Conservation (phyloP, 2,888 invertebrate species). For the Malacosoma neustria region DNA sequence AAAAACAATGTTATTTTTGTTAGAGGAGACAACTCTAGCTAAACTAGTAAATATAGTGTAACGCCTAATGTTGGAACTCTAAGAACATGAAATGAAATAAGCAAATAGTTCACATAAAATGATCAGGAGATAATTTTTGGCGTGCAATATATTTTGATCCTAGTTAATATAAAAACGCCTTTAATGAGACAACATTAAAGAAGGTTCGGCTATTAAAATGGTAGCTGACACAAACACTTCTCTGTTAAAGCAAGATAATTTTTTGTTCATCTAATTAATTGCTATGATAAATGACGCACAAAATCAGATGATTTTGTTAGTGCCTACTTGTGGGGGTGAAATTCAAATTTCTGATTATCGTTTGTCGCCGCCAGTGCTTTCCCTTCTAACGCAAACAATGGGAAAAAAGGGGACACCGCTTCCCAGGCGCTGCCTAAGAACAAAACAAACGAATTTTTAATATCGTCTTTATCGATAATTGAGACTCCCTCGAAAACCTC, state of each 20-base stretch:
- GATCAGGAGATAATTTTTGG: too few relatives aligned
- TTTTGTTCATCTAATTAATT: conserved; percentile 59
- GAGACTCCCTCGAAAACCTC: conserved; percentile 71
- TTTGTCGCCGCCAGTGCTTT: conserved; percentile 55
- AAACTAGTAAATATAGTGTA: too few relatives aligned
- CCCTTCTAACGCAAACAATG: conserved; percentile 67
- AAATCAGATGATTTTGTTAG: conserved; percentile 65
- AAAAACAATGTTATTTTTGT: too few relatives aligned
- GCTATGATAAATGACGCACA: conserved; percentile 60
- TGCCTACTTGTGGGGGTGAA: conserved; percentile 49
- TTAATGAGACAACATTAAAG: conserved; percentile 18
- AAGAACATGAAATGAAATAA: too few relatives aligned
- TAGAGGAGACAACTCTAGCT: too few relatives aligned
- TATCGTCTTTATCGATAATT: conserved; percentile 75
- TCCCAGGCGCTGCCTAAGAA: conserved; percentile 61
- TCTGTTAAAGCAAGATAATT: conserved; percentile 40
- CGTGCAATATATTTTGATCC: too few relatives aligned
- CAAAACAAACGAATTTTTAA: conserved; percentile 76
- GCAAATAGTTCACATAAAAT: conserved; percentile 17
- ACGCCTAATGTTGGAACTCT: too few relatives aligned
- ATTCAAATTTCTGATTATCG: conserved; percentile 72
- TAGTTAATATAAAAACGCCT: conserved; percentile 20
- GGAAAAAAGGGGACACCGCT: conserved; percentile 63
- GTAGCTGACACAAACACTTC: conserved; percentile 40
- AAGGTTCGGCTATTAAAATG: conserved; percentile 33